Percentiles rank a stretch among this genome's conserved stretches.
phyloP scores from a whole-genome alignment of 2,113 vertebrate genomes.

The Motacilla tschutschensis region DNA sequence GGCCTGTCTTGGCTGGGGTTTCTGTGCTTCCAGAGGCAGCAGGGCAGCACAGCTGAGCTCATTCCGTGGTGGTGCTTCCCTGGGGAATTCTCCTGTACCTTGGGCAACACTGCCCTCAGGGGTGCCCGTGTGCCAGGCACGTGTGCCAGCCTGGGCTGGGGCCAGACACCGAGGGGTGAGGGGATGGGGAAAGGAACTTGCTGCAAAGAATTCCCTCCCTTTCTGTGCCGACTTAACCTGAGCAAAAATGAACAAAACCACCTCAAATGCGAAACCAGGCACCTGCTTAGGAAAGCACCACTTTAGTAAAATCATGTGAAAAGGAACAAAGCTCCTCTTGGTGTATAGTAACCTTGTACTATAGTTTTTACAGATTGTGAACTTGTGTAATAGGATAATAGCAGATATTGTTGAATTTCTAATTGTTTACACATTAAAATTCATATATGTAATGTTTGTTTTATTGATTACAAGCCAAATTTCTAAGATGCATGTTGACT shows the following conservation, averaged over 20 bases:
- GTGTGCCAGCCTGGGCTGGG: neutral
- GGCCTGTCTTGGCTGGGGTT: neutral
- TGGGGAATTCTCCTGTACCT: neutral
- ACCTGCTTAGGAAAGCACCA: constrained; percentile 10
- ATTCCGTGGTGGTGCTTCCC: neutral
- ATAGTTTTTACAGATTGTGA: constrained; percentile 90
- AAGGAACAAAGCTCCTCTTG: constrained; percentile 73
- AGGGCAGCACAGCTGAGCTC: neutral
- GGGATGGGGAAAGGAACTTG: neutral
- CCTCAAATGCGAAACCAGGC: neutral
- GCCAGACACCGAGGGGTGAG: neutral
- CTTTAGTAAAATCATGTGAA: constrained; percentile 76
- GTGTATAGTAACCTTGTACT: constrained; percentile 85
- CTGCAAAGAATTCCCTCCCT: neutral
- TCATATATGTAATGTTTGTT: constrained; percentile 98
- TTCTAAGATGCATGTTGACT: constrained; percentile 99
- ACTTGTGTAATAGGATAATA: constrained; percentile 88
- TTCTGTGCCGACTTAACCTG: neutral
- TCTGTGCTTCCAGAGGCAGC: neutral
- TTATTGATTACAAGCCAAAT: constrained; percentile 94
- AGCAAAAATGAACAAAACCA: neutral
- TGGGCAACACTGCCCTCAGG: neutral
- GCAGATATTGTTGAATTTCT: constrained; percentile 95
- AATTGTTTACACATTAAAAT: constrained; percentile 99
- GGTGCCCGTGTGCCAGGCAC: neutral